A percentile compares a stretch with the other conserved stretches of the same genome.
phyloP scores from a whole-genome alignment of 2,113 vertebrate species.

The Hymenochirus boettgeri region DNA sequence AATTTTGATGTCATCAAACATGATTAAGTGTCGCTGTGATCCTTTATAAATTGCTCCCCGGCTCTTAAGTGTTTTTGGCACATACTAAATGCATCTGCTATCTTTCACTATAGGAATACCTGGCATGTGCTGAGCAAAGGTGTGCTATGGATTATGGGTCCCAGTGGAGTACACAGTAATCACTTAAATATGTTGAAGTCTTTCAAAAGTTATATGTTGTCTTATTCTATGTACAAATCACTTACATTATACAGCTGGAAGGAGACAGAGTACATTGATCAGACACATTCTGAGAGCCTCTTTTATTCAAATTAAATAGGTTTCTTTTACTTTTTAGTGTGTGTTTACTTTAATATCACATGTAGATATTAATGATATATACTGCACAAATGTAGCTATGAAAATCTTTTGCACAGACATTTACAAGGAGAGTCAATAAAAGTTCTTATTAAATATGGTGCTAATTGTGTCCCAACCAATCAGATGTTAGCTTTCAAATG shows the following conservation, averaged over 20 bases:
- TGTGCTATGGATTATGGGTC: constrained; percentile 6
- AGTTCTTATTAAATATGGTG: too few species aligned
- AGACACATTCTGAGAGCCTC: background rate
- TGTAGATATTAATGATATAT: too few species aligned
- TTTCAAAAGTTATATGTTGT: background rate
- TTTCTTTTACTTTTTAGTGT: too few species aligned
- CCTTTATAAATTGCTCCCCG: constrained; percentile 5
- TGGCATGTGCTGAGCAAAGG: constrained; percentile 13
- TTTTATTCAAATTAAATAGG: too few species aligned
- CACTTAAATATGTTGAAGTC: background rate
- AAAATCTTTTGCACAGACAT: too few species aligned
- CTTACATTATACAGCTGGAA: background rate
- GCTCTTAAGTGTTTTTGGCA: constrained; percentile 23
- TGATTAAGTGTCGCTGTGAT: constrained; percentile 37
- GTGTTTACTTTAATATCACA: too few species aligned
- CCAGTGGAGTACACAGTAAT: background rate
- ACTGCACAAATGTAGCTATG: too few species aligned
- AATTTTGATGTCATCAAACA: constrained; percentile 30
- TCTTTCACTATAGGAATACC: constrained; percentile 28
- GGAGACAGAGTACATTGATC: background rate
- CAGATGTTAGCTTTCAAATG: too few species aligned
- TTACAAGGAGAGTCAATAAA: too few species aligned
- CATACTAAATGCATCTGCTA: constrained; percentile 31
- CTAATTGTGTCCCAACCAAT: too few species aligned
- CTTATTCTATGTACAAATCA: background rate